These are phyloP conservation scores for Troides aeacus DNA, from an alignment of 2,888 invertebrate genomes.

Conservation along the genomic window DNA sequence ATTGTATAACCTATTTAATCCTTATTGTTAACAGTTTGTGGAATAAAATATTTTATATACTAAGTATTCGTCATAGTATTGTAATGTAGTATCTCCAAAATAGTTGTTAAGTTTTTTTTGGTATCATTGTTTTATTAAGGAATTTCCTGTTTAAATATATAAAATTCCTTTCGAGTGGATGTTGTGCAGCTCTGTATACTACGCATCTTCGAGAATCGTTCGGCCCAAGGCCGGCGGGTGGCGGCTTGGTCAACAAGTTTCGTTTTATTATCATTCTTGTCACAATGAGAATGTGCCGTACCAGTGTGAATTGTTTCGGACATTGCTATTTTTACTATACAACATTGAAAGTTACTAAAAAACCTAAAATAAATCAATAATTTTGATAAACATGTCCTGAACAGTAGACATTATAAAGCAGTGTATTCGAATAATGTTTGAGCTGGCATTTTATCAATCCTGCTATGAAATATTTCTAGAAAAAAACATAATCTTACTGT, in stretches of 20 bases:
- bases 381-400: too few relatives aligned
- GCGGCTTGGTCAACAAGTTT: slow-evolving; percentile 21
- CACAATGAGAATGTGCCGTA: slow-evolving; percentile 16
- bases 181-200: not conserved
- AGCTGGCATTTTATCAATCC: too few relatives aligned
- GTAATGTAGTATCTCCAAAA: not conserved
- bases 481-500: too few relatives aligned
- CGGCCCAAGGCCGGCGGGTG: slow-evolving; percentile 33
- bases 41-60: too few relatives aligned
- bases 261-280: slow-evolving; percentile 20
- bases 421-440: too few relatives aligned
- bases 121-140: not conserved
- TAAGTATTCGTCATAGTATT: too few relatives aligned
- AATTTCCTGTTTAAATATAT: not conserved
- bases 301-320: slow-evolving; percentile 16
- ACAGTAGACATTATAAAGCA: too few relatives aligned
- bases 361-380: too few relatives aligned
- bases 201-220: slow-evolving; percentile 29
- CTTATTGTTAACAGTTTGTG: too few relatives aligned
- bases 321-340: not conserved
- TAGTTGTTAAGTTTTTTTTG: not conserved
- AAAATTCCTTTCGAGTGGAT: not conserved
- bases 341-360: not conserved
- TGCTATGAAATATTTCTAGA: too few relatives aligned
- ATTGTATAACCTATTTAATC: too few relatives aligned